These are phyloP conservation scores for Umimayanthus kanabou DNA, from an alignment of 92 coral and sea anemone genomes.

Conservation along the genomic window DNA sequence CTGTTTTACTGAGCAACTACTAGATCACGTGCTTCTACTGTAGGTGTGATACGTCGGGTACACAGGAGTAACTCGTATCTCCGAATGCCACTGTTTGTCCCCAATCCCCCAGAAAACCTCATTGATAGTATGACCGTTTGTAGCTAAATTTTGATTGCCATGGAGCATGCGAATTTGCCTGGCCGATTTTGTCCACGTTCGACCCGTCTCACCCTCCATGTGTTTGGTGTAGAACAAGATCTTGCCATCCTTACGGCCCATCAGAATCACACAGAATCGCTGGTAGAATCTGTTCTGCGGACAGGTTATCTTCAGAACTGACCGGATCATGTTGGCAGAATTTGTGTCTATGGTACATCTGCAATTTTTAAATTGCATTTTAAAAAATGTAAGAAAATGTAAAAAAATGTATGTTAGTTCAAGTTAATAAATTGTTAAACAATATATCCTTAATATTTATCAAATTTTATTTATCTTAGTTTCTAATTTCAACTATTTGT, in stretches of 20 bases:
- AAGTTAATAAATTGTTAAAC: too few species aligned
- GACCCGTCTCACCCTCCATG: background rate
- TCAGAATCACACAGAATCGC: background rate
- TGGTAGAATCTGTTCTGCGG: background rate
- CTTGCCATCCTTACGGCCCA: background rate
- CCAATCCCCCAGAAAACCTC: background rate
- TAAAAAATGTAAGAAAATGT: background rate
- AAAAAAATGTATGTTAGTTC: too few species aligned
- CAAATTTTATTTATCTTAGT: too few species aligned
- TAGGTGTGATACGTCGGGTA: background rate
- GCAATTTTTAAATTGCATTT: too few species aligned
- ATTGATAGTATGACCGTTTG: background rate
- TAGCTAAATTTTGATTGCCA: background rate
- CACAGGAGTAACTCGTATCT: background rate
- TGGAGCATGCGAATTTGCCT: background rate
- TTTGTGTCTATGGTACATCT: background rate
- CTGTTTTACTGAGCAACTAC: too few species aligned
- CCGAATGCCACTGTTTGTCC: background rate
- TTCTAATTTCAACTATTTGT: too few species aligned
- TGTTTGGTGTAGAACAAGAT: background rate
- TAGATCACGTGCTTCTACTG: background rate
- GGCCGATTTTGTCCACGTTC: background rate
- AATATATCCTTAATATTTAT: too few species aligned
- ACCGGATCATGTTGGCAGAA: background rate
- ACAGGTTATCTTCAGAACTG: background rate